phyloP scores from a whole-genome alignment of 2,888 invertebrate species.

The Syrphus vitripennis region DNA sequence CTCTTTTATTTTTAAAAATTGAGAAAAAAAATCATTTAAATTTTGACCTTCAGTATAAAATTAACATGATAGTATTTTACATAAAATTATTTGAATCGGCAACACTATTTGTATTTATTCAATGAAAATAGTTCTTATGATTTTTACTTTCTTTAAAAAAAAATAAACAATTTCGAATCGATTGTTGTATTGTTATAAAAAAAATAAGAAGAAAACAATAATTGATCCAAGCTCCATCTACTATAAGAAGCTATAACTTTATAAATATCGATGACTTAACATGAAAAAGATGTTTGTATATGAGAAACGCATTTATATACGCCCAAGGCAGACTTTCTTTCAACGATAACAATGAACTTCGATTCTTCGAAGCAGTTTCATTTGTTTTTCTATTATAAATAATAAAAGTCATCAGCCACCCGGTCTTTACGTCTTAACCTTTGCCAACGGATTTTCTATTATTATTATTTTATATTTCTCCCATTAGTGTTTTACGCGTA shows the following conservation, averaged over 20 bases:
- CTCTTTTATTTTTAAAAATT: no score
- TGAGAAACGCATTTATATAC: not conserved
- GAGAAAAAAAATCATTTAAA: no score
- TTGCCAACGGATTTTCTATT: slow-evolving; percentile 55
- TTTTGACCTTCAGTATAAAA: no score
- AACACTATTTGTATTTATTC: no score
- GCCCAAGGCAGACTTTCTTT: slow-evolving; percentile 19
- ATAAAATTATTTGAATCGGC: no score
- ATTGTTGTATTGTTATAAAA: not conserved
- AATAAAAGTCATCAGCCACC: not conserved
- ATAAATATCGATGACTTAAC: not conserved
- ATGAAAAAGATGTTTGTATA: not conserved
- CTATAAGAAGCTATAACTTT: not conserved
- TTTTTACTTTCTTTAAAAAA: not conserved
- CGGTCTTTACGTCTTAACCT: slow-evolving; percentile 40
- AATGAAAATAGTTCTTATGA: no score
- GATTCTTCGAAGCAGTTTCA: slow-evolving; percentile 25
- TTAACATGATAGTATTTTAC: no score
- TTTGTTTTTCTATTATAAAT: slow-evolving; percentile 5
- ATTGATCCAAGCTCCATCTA: not conserved
- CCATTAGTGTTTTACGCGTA: slow-evolving; percentile 27
- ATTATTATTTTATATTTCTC: slow-evolving; percentile 11
- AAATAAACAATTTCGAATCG: not conserved
- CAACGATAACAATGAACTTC: slow-evolving; percentile 40
- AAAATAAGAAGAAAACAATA: not conserved